A percentile compares a stretch with the other conserved stretches of the same genome.
phyloP scores from a whole-genome alignment of 2,797 vertebrate genomes.

The Rhinophrynus dorsalis region DNA sequence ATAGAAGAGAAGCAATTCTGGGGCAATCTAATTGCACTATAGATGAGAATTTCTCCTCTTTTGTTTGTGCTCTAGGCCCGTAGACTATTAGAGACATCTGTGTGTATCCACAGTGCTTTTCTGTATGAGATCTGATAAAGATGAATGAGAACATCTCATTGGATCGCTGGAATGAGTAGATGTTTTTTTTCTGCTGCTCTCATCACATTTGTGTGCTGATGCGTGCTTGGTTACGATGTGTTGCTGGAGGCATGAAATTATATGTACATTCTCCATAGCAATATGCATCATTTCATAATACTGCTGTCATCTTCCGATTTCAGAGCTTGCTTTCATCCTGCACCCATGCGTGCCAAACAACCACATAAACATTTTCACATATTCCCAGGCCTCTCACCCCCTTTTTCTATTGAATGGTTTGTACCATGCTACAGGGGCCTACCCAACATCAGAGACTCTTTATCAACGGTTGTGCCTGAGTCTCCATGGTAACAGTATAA shows the following conservation, averaged over 20 bases:
- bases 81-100: too few relatives aligned
- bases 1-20: too few relatives aligned
- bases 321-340: constrained; percentile 18
- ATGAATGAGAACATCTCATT: constrained; percentile 53
- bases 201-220: constrained; percentile 38
- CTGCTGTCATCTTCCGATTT: constrained; percentile 47
- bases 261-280: constrained; percentile 60
- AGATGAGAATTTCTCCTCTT: too few relatives aligned
- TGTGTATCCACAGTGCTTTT: not conserved
- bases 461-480: constrained; percentile 72
- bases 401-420: constrained; percentile 60
- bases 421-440: constrained; percentile 60
- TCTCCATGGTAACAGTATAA: constrained; percentile 80
- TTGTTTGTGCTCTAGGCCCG: too few relatives aligned
- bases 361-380: constrained; percentile 30
- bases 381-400: constrained; percentile 17
- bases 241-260: constrained; percentile 55
- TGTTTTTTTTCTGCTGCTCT: constrained; percentile 49
- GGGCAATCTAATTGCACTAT: too few relatives aligned
- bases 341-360: constrained; percentile 31
- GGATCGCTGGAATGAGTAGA: not conserved
- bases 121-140: constrained; percentile 32
- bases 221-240: constrained; percentile 47
- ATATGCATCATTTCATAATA: constrained; percentile 60
- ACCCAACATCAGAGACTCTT: constrained; percentile 65